Evolutionary conservation across 2,888 invertebrate species (phyloP), one percentile per base, ranked within the genome.

Genomic region (Mycalesis mineus): DNA sequence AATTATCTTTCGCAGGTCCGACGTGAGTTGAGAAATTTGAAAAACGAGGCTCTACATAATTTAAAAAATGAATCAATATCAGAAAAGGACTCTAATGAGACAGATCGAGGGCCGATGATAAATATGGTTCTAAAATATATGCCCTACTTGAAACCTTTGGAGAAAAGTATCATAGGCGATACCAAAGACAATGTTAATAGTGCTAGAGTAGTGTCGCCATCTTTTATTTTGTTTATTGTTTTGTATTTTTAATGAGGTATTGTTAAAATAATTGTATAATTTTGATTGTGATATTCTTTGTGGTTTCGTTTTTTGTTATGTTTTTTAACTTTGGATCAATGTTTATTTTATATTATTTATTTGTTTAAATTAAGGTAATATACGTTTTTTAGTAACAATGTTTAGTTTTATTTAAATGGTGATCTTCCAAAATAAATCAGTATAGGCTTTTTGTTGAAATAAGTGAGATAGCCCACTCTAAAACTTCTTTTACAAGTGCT

Each of bases 81-180:
- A 28, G 67, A 66, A 55, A 59, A 57, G 1, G 77, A n/a, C n/a
- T n/a, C 73, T 41, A 71, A 61, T 15, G 61, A 71, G 0, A 22
- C 63, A 1, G 76, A 80, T 2, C 70, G 68, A 49, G 69, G 70
- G 1, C 77, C 80, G 0, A 77, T 85, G 70, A 62, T 84, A 1
- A 74, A 73, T 13, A 84, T 84, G 78, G 74, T 84, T 0, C 22
- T 81, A 1, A 76, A 77, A 55, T 86, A 85, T 55, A 67, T 86
- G 67, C 86, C 86, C 0, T 79, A 80, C 44, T 64, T 87, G n/a
- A 82, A 79, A 50, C 67, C 76, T 0, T 84, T 84, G 37, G 72
- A 82, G 57, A 67, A 65, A 7, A 68, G 63, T 0, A 53, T 80
- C 9, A 57, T 75, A 2, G 68, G 77, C 0, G 59, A 51, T 6